phyloP scores from a whole-genome alignment of 2,113 vertebrate genomes.

The Pithys albifrons region DNA sequence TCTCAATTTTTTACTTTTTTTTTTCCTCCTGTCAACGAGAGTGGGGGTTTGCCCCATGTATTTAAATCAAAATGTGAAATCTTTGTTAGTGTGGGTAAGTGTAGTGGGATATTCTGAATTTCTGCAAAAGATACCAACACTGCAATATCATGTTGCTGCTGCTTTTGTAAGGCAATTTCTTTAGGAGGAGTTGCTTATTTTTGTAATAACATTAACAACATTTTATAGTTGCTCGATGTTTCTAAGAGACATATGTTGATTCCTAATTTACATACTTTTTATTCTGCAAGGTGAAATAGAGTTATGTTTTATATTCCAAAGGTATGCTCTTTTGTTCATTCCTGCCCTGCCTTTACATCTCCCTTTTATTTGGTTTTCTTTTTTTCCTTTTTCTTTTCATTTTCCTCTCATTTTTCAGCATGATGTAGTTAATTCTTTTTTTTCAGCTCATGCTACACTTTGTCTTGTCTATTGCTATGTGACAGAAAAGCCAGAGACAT shows the following conservation, averaged over 20 bases:
- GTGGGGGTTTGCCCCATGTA: not conserved
- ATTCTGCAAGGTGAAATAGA: not conserved
- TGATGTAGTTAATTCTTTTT: slow-evolving; percentile 70
- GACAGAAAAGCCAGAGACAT: slow-evolving; percentile 80
- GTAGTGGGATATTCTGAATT: not conserved
- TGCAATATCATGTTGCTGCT: not conserved
- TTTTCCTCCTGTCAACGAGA: not conserved
- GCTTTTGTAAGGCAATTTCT: not conserved
- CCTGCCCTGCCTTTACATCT: slow-evolving; percentile 22
- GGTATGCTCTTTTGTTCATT: slow-evolving; percentile 34
- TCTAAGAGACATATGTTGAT: slow-evolving; percentile 3
- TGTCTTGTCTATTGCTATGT: slow-evolving; percentile 74
- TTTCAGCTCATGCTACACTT: slow-evolving; percentile 68
- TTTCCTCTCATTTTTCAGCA: slow-evolving; percentile 69
- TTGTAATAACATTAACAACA: not conserved
- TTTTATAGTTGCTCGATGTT: not conserved
- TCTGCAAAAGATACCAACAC: not conserved
- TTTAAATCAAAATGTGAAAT: not conserved
- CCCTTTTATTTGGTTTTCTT: slow-evolving; percentile 25
- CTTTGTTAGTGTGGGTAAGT: not conserved
- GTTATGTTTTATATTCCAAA: slow-evolving; percentile 30
- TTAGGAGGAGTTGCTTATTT: not conserved
- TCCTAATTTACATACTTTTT: slow-evolving; percentile 50
- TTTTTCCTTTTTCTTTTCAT: slow-evolving; percentile 53
- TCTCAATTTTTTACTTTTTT: not conserved